Percentiles rank a stretch among this genome's conserved stretches.
phyloP scores from a whole-genome alignment of 1,140 invertebrate species.

The Riptortus pedestris region DNA sequence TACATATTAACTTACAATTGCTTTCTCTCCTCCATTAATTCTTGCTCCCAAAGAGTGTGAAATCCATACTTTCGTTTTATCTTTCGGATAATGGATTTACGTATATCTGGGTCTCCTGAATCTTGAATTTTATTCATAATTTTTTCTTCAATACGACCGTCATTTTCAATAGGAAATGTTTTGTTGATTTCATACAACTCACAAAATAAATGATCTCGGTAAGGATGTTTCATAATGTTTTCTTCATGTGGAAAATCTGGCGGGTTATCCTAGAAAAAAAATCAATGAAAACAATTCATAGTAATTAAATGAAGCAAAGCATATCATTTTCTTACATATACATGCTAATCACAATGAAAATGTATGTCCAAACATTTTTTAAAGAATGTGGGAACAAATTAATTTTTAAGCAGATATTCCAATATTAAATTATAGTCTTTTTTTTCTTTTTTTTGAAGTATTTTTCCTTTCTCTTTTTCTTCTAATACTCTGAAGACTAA shows the following conservation, averaged over 20 bases:
- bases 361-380: too few species aligned
- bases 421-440: too few species aligned
- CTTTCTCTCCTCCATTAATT: neutral
- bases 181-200: constrained; percentile 4
- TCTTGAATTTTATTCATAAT: neutral
- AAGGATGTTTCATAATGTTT: neutral
- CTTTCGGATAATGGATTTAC: too few species aligned
- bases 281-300: neutral
- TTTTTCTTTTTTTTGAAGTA: too few species aligned
- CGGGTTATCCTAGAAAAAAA: neutral
- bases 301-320: too few species aligned
- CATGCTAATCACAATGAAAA: too few species aligned
- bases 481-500: too few species aligned
- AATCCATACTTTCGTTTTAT: neutral
- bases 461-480: too few species aligned
- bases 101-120: neutral
- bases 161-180: neutral
- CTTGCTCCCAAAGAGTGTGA: neutral
- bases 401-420: too few species aligned
- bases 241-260: neutral
- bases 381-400: too few species aligned
- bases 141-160: neutral
- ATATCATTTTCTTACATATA: too few species aligned
- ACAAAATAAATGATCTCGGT: neutral
- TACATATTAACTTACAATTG: neutral